These are phyloP conservation scores for Myrmecophaga tridactyla DNA, from an alignment of 2,113 vertebrate species.

Conservation along the genomic window DNA sequence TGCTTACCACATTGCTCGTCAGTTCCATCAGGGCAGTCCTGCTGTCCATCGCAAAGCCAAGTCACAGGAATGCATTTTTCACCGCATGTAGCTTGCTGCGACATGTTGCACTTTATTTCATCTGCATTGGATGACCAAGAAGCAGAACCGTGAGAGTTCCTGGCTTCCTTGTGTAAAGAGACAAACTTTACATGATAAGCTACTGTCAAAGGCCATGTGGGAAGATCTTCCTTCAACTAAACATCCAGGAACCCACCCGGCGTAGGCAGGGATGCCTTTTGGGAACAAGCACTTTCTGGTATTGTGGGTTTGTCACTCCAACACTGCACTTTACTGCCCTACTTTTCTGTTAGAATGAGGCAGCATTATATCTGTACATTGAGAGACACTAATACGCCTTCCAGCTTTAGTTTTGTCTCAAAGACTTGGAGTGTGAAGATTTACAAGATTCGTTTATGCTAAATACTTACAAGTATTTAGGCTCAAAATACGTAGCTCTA, in stretches of 20 bases:
- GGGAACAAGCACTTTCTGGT: neutral
- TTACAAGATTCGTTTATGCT: neutral
- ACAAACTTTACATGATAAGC: neutral
- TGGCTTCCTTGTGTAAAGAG: neutral
- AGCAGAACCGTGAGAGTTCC: neutral
- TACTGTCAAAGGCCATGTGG: neutral
- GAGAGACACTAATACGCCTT: neutral
- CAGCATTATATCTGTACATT: neutral
- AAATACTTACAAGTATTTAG: no score
- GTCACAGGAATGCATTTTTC: constrained; percentile 78
- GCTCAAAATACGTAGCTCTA: neutral
- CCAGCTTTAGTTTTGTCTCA: neutral
- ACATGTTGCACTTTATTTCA: constrained; percentile 41
- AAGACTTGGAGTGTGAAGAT: neutral
- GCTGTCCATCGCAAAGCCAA: constrained; percentile 83
- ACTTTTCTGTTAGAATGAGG: neutral
- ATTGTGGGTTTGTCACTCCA: neutral
- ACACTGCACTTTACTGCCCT: neutral
- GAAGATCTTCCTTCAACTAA: neutral
- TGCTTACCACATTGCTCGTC: constrained; percentile 81
- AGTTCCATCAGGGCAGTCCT: constrained; percentile 75
- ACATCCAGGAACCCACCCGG: neutral
- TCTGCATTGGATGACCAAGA: constrained; percentile 32
- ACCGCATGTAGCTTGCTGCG: constrained; percentile 73
- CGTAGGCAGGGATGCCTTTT: neutral